Base-by-base conservation (phyloP, 2,113 vertebrate genomes). In the Cyprinodon variegatus region DNA sequence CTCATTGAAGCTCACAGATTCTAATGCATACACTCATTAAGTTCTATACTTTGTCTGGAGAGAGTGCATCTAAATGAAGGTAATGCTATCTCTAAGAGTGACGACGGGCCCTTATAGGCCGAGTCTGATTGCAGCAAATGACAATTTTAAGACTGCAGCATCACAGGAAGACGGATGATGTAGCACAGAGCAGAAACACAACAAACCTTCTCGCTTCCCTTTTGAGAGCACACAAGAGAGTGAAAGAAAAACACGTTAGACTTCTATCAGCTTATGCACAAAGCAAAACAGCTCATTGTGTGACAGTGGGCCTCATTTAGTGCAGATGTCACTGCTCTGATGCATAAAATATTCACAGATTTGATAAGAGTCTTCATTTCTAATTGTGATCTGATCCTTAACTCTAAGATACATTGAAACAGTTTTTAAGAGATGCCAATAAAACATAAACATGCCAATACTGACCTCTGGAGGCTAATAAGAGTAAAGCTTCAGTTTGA, bases 121-220 rank as follows among this genome's bases (percentile, higher is more conserved):
- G 41, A 10, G 45, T 38, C 14, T 13, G 4, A 15, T 50, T 6
- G 17, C 36, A 20, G 38, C 50, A 68, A 74, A 79, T 75, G 38
- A 69, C 13, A 53, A 36, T 57, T 5, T 65, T 72, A 15, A 67
- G 73, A 68, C 46, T 61, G 64, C 37, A 70, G 76, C 74, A 79
- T 82, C 76, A 89, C 79, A 85, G 61, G 69, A 15, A 65, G 63
- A 90, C 17, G 15, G 4, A 76, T 45, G 70, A 83, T 40, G 59
- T 83, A 70, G 78, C 76, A 77, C 76, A 77, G 69, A 86, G 86
- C 61, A 66, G 68, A 90, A 59, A 83, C 65, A 72, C 62, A 77
- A 93, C 94, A 86, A 94, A 95, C 93, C 94, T 95, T 95, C 90
- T 95, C 94, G 82, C 92, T 95, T 90, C 92, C 94, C 94, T 95